These are phyloP conservation scores for Planococcus citri DNA, from an alignment of 1,140 invertebrate species.

Conservation along the genomic window DNA sequence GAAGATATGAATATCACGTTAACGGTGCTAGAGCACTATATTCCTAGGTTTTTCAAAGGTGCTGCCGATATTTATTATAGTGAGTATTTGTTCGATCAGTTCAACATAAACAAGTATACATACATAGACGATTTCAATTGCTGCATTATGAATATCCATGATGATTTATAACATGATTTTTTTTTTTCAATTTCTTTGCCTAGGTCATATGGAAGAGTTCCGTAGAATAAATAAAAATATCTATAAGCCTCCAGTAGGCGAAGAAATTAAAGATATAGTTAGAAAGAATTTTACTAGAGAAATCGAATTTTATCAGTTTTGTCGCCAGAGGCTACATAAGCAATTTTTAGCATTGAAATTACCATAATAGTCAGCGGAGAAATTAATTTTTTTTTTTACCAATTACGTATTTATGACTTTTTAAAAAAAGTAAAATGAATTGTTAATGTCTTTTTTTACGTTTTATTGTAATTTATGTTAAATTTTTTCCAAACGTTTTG, in stretches of 20 bases:
- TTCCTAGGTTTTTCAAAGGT: constrained; percentile 69
- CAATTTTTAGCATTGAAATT: constrained; percentile 57
- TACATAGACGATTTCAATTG: constrained; percentile 49
- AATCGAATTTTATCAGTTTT: constrained; percentile 85
- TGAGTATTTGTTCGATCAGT: constrained; percentile 37
- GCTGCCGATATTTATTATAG: constrained; percentile 65
- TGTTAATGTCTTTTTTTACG: too few species aligned
- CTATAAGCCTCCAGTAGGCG: constrained; percentile 74
- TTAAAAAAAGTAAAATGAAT: too few species aligned
- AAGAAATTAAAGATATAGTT: constrained; percentile 74
- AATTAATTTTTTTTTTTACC: neutral
- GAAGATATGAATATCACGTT: constrained; percentile 77
- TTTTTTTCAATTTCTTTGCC: constrained; percentile 29
- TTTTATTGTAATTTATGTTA: neutral
- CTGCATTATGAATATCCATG: too few species aligned
- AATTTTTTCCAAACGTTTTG: neutral
- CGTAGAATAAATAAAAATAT: constrained; percentile 70
- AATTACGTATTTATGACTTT: neutral
- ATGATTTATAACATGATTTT: too few species aligned
- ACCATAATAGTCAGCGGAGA: neutral
- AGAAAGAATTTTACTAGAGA: constrained; percentile 74
- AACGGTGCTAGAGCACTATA: constrained; percentile 67
- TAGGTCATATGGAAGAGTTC: constrained; percentile 60
- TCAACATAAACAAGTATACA: constrained; percentile 46
- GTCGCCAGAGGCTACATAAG: constrained; percentile 65